A percentile compares a stretch with the other conserved stretches of the same genome.
phyloP scores from a whole-genome alignment of 2,797 vertebrate species.

The Anguilla pacifica region DNA sequence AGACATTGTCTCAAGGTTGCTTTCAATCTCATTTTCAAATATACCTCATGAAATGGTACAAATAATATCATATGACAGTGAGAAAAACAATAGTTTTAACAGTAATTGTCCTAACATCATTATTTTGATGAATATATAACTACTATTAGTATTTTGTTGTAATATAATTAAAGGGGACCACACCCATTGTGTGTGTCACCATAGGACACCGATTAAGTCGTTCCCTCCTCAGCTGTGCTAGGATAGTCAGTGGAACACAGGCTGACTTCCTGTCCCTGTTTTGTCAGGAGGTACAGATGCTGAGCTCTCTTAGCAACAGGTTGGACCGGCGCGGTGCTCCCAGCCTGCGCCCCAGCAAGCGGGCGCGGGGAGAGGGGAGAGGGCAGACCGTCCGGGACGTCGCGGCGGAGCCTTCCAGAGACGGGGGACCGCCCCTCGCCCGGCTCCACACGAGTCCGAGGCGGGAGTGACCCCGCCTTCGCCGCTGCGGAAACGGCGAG shows the following conservation, averaged over 20 bases:
- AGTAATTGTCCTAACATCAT: neutral
- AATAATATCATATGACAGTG: neutral
- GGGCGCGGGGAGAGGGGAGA: neutral
- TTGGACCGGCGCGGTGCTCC: conserved; percentile 17
- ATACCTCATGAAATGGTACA: neutral
- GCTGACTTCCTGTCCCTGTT: neutral
- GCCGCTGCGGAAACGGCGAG: neutral
- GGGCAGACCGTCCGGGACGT: neutral
- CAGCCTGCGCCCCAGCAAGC: neutral
- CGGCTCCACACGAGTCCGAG: neutral
- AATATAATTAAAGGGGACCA: neutral
- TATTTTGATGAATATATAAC: neutral
- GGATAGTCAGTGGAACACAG: neutral
- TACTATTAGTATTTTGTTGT: neutral
- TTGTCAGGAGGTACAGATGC: neutral
- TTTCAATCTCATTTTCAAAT: neutral
- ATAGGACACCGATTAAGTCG: neutral
- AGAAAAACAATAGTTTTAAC: neutral
- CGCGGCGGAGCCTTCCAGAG: neutral
- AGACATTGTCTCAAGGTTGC: conserved; percentile 1
- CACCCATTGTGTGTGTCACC: neutral
- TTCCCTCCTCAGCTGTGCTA: neutral
- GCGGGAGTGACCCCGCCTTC: neutral
- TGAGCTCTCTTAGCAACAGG: conserved; percentile 35
- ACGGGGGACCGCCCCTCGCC: neutral